Conservation (phyloP, 1,140 invertebrate species). For the Scylla paramamosain region DNA sequence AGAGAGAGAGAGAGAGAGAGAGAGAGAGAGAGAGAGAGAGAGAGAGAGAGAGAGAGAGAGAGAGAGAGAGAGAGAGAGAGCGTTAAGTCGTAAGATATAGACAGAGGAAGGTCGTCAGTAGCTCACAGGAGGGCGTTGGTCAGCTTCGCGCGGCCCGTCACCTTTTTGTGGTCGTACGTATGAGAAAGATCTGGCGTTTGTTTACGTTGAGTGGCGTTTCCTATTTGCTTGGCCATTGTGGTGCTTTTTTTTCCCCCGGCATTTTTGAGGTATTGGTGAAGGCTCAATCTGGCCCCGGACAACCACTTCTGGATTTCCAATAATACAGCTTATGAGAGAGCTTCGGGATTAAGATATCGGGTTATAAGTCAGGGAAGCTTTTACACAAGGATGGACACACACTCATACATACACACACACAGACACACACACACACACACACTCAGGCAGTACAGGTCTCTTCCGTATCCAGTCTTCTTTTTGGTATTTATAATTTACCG, state of each 20-base stretch:
- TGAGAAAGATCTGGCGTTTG: neutral
- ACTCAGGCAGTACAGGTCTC: too few species aligned
- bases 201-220: neutral
- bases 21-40: slow-evolving; percentile 30
- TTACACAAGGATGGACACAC: too few species aligned
- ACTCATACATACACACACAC: too few species aligned
- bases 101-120: neutral
- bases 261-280: neutral
- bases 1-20: slow-evolving; percentile 37
- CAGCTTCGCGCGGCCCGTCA: too few species aligned
- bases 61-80: neutral
- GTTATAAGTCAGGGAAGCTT: too few species aligned
- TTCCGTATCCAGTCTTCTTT: too few species aligned
- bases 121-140: too few species aligned
- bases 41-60: neutral
- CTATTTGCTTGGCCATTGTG: neutral
- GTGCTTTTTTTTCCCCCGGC: neutral
- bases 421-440: too few species aligned
- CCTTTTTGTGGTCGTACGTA: neutral
- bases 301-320: neutral
- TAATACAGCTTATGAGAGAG: neutral
- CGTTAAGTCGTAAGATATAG: neutral
- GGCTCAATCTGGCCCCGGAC: neutral
- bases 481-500: too few species aligned
- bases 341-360: neutral